Percentiles rank a stretch among this genome's conserved stretches.
Conservation (phyloP, 2,113 vertebrate genomes). For the Oryzias woworae region DNA sequence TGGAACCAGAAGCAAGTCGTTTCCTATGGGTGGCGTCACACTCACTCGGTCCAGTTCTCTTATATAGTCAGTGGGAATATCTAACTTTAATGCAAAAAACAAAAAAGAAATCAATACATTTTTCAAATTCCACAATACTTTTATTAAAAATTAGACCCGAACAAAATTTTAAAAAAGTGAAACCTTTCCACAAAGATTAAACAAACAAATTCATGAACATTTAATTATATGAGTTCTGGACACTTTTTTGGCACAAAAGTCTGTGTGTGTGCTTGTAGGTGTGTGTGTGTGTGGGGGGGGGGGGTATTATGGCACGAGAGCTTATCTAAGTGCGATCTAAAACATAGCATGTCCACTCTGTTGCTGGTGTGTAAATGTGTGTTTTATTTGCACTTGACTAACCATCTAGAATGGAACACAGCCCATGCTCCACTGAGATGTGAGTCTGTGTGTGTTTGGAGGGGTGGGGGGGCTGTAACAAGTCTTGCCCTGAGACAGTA, state of each 20-base stretch:
- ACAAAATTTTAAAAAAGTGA: no score
- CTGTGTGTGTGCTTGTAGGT: constrained; percentile 24
- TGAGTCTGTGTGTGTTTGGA: constrained; percentile 34
- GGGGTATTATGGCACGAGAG: constrained; percentile 58
- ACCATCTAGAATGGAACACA: constrained; percentile 61
- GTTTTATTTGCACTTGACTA: constrained; percentile 66
- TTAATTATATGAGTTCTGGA: no score
- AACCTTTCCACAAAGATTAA: no score
- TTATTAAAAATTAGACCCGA: no score
- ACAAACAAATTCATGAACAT: no score
- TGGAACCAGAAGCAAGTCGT: no score
- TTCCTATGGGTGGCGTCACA: no score
- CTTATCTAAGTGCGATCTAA: constrained; percentile 65
- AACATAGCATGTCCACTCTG: constrained; percentile 49
- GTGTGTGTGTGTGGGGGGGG: constrained; percentile 48
- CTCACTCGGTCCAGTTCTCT: no score
- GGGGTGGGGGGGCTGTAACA: constrained; percentile 53
- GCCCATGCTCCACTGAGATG: constrained; percentile 52
- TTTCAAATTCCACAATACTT: no score
- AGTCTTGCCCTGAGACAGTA: constrained; percentile 39
- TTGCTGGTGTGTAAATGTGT: constrained; percentile 56
- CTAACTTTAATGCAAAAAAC: no score
- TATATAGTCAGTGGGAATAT: no score
- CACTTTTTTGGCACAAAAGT: constrained; percentile 58
- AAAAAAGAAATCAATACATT: no score